phyloP scores from a whole-genome alignment of 2,113 vertebrate species.

The Promerops cafer region DNA sequence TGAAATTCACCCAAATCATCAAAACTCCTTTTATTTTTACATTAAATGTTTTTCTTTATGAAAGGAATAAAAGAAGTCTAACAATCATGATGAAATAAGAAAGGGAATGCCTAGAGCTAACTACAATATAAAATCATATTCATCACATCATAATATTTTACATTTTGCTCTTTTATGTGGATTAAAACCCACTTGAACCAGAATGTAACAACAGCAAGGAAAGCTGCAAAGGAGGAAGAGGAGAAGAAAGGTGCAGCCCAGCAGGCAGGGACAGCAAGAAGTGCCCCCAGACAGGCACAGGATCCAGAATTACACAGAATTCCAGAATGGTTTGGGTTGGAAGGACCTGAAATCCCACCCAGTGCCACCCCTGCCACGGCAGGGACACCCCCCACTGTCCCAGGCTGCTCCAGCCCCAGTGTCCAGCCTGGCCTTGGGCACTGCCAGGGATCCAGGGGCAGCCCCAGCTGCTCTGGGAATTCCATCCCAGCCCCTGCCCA shows the following conservation, averaged over 20 bases:
- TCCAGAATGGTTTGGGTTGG: not conserved
- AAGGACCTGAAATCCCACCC: accelerated
- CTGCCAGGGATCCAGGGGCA: not conserved
- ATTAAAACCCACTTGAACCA: not conserved
- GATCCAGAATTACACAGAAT: not conserved
- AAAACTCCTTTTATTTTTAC: conserved; percentile 26
- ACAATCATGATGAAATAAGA: conserved; percentile 26
- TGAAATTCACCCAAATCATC: conserved; percentile 6
- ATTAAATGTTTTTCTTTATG: conserved; percentile 37
- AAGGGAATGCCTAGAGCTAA: conserved; percentile 37
- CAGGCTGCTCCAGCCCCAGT: not conserved
- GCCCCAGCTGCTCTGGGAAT: not conserved
- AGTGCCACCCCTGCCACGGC: not conserved
- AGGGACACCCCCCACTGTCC: not conserved
- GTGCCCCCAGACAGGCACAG: not conserved
- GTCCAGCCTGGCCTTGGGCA: not conserved
- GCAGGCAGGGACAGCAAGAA: not conserved
- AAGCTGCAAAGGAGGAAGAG: not conserved
- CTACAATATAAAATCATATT: conserved; percentile 26
- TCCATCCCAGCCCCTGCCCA: not conserved
- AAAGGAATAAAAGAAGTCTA: conserved; percentile 25
- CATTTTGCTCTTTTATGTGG: not conserved
- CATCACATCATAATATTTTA: conserved; percentile 43
- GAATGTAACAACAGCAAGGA: not conserved
- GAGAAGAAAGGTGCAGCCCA: not conserved